A percentile compares a stretch with the other conserved stretches of the same genome.
phyloP scores from a whole-genome alignment of 37 sponge, comb jelly and placozoan genomes.

The Crambe crambe region DNA sequence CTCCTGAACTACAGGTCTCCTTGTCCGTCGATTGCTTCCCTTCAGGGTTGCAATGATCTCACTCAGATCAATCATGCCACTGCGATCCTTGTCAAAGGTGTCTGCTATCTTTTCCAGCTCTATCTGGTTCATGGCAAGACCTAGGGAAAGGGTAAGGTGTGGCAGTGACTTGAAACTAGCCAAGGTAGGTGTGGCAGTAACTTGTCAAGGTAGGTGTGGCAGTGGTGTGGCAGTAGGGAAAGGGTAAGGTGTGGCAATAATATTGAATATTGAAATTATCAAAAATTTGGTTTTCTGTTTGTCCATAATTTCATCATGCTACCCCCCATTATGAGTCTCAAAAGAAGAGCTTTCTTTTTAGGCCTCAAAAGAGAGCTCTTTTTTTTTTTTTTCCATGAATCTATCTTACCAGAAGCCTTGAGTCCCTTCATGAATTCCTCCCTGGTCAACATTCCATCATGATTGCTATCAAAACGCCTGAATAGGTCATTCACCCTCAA shows the following conservation, averaged over 20 bases:
- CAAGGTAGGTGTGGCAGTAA: neutral
- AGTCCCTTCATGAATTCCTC: constrained; percentile 84
- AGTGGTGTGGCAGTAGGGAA: no score
- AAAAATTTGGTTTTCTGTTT: no score
- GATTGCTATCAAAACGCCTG: constrained; percentile 73
- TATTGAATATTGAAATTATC: no score
- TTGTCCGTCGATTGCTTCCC: neutral
- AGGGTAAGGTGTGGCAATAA: no score
- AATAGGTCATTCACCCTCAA: constrained; percentile 79
- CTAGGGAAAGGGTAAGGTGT: constrained; percentile 11
- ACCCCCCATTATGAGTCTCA: no score
- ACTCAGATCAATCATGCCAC: constrained; percentile 53
- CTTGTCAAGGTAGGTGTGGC: no score
- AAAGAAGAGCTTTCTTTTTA: no score
- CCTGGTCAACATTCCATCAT: constrained; percentile 76
- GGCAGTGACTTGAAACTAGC: neutral
- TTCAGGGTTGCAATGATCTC: constrained; percentile 44
- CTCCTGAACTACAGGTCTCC: constrained; percentile 13
- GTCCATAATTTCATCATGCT: no score
- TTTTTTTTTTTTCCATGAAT: no score
- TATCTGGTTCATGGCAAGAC: constrained; percentile 70
- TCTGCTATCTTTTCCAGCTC: constrained; percentile 82
- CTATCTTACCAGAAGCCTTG: constrained; percentile 68
- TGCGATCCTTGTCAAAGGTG: constrained; percentile 48
- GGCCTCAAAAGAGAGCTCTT: no score